Base-by-base conservation (phyloP, 1,140 invertebrate genomes). In the Trichoplusia ni region DNA sequence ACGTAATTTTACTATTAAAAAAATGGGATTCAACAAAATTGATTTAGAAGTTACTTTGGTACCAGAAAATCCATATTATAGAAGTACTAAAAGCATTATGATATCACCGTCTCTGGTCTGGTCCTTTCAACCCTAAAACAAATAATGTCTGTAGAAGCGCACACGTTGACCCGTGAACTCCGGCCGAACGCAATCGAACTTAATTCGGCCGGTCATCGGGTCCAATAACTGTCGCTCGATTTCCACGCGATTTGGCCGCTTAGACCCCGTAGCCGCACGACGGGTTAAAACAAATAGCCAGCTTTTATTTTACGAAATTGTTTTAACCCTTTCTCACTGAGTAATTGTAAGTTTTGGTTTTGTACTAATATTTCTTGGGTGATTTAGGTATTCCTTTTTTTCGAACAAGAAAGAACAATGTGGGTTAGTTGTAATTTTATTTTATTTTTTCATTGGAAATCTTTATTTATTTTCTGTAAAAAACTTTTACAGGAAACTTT, bases 171-270 rank as follows among this genome's bases (percentile, higher is more conserved):
- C 38, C 40, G 27, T 59, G 33, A 61, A 35, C 21, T 35, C 21
- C 38, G 11, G 16, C 31, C 21, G 19, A 23, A 33, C 58, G 31
- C 33, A 38, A 47, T 61, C 44, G 42, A 49, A 49, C 58, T 59
- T 33, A 59, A 59, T 59, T 59, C 56, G 16, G 44, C 29, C 44
- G 42, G 58, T 38, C 58, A 49, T 59, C 49, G 40, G 31, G 40
- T 33, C 65, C 49, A 67, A 67, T 67, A 67, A 62, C 59, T 62
- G 65, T 67, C 65, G 58, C 33, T 29, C 23, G 49, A 40, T 67
- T 67, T 67, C 49, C 58, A 29, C 49, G 31, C 51, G 58, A 62
- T 56, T 62, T 54, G 27, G 27, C 46, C 38, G 14, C 40, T 18
- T 38, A 56, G 37, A 23, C 40, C 49, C 56, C 40, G 40, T 46